Base-by-base conservation (phyloP, 2,888 invertebrate genomes). In the Sphaerolaimus hirsutus region DNA sequence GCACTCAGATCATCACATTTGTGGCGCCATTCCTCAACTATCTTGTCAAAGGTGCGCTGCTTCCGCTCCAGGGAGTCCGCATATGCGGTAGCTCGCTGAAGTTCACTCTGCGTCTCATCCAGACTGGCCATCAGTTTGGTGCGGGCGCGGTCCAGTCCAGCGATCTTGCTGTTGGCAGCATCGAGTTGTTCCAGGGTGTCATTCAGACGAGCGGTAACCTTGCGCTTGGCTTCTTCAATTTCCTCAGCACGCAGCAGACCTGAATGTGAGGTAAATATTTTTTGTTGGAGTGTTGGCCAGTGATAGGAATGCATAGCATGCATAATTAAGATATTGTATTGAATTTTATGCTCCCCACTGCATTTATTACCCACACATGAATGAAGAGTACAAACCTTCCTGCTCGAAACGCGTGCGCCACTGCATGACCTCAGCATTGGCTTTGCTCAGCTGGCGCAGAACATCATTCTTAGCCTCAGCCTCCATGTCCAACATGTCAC, bases 21-120 rank as follows among this genome's bases (percentile, higher is more conserved):
- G 72, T 86, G 80, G 72, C 91, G 91, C 97, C 97, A 97, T 78
- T 97, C 97, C 60, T 83, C 81, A 68, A 93, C 82, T 73, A 91
- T 87, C 74, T 91, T 93, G 76, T 97, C 97, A 75, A 97, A 97
- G 59, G 84, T 22, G 74, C 89, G 87, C 74, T 93, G 93, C 72
- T 89, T 93, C 84, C 93, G 93, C 72, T 97, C 93, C 63, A 93
- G 82, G 55, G 12, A 29, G 4, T 27, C 21, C 2, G 42, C 42
- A 3, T 36, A 7, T 22, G 35, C 55, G 35, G 56, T 51, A 38
- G 60, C 57, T 29, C 57, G 78, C 72, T 89, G 89, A 68, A 82
- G 81, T 64, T 91, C 75, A n/a, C n/a, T n/a, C n/a, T n/a, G n/a
- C n/a, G n/a, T n/a, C n/a, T 93, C 91, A 70, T 93, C 93, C 64